A percentile compares a stretch with the other conserved stretches of the same genome.
Evolutionary conservation across 2,113 vertebrate genomes (phyloP).

Genomic region (Hyaena hyaena): DNA sequence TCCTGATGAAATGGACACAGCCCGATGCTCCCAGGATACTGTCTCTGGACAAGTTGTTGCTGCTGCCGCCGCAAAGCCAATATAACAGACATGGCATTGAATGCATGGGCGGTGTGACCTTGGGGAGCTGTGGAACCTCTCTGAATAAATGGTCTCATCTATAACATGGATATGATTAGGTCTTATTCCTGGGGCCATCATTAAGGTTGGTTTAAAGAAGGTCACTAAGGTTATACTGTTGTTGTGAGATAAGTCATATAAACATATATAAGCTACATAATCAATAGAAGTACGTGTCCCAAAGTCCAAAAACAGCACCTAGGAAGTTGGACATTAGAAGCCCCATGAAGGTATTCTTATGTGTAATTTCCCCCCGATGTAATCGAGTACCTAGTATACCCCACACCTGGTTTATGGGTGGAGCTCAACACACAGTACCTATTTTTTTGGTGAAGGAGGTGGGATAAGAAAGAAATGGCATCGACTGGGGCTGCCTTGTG

Average conservation of each 20-base stretch:
- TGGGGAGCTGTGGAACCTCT: neutral
- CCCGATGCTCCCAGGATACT: neutral
- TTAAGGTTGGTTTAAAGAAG: neutral
- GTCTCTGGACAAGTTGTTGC: too few relatives aligned
- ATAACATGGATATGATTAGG: neutral
- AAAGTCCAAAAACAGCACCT: neutral
- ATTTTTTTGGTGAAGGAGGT: neutral
- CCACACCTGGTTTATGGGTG: neutral
- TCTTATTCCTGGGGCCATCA: neutral
- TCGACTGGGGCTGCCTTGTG: fast-evolving
- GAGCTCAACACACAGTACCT: too few relatives aligned
- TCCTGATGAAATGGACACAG: neutral
- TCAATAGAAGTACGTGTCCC: neutral
- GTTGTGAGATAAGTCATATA: neutral
- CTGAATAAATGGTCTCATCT: neutral
- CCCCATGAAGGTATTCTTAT: neutral
- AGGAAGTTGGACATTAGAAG: neutral
- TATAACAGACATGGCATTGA: neutral
- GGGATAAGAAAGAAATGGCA: neutral
- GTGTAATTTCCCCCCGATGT: neutral
- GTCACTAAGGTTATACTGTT: too few relatives aligned
- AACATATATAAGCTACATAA: neutral
- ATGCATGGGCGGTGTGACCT: neutral
- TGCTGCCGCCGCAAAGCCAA: neutral
- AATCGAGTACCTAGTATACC: neutral